Percentiles rank a stretch among this genome's conserved stretches.
Conservation (phyloP, 2,888 invertebrate species). For the Seira sanloemensis region DNA sequence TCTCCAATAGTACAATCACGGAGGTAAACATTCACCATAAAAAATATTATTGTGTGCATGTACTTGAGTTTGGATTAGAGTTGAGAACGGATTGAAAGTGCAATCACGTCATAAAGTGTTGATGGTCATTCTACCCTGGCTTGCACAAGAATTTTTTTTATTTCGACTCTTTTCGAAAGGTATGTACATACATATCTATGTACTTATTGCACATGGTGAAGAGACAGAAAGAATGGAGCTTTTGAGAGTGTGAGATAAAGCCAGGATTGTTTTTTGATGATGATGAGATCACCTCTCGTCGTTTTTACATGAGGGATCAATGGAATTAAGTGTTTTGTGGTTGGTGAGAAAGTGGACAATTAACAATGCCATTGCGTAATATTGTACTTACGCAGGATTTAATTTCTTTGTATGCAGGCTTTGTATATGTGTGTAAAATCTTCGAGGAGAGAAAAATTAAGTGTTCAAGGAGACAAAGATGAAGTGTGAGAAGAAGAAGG, state of each 20-base stretch:
- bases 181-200: not conserved
- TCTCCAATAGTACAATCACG: too few relatives aligned
- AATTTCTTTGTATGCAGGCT: too few relatives aligned
- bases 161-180: too few relatives aligned
- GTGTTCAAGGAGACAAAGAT: constrained; percentile 11
- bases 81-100: constrained; percentile 27
- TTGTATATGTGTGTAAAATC: constrained; percentile 21
- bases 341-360: constrained; percentile 61
- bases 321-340: not conserved
- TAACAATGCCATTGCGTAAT: constrained; percentile 60
- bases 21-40: not conserved
- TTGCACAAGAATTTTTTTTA: too few relatives aligned
- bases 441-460: constrained; percentile 10
- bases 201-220: not conserved
- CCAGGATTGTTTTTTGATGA: constrained; percentile 18
- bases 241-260: not conserved
- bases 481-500: constrained; percentile 35
- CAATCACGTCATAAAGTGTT: not conserved
- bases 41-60: constrained; percentile 2
- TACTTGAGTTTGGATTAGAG: not conserved
- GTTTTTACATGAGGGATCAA: not conserved
- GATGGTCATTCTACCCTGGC: not conserved
- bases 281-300: constrained; percentile 33
- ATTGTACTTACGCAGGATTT: too few relatives aligned
- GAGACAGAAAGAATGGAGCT: not conserved